phyloP scores from a whole-genome alignment of 2,888 invertebrate genomes.

The Spodoptera littoralis region DNA sequence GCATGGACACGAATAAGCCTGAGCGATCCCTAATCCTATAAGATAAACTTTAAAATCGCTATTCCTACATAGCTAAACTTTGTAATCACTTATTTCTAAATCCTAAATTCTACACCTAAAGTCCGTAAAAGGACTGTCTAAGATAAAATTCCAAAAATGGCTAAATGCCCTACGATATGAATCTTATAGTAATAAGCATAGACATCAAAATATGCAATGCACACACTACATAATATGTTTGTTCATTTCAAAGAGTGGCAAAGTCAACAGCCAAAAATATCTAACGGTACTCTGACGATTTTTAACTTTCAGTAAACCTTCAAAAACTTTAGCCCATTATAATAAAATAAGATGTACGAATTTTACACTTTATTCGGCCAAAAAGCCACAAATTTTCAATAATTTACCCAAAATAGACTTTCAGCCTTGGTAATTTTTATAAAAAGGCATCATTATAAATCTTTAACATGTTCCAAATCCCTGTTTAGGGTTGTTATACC shows the following conservation, averaged over 20 bases:
- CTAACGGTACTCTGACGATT: conserved; percentile 17
- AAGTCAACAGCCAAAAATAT: conserved; percentile 30
- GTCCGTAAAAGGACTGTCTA: conserved; percentile 14
- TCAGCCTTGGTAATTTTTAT: conserved; percentile 29
- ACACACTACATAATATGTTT: conserved; percentile 24
- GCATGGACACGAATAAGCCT: conserved; percentile 26
- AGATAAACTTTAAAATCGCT: conserved; percentile 2
- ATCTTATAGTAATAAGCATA: conserved; percentile 15
- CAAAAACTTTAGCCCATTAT: conserved; percentile 33
- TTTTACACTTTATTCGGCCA: conserved; percentile 30
- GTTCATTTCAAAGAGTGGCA: conserved; percentile 25
- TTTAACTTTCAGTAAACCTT: conserved; percentile 25
- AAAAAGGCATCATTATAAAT: conserved; percentile 31
- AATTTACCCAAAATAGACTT: conserved; percentile 31
- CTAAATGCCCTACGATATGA: conserved; percentile 17
- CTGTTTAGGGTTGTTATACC: not conserved
- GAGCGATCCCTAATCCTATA: conserved; percentile 21
- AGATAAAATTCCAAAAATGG: conserved; percentile 24
- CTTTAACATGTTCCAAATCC: conserved; percentile 6
- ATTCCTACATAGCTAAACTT: not conserved
- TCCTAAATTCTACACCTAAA: conserved; percentile 24
- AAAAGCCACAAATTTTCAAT: conserved; percentile 38
- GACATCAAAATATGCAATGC: conserved; percentile 26
- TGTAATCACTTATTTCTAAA: conserved; percentile 7
- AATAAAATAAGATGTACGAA: conserved; percentile 4